phyloP scores from a whole-genome alignment of 2,797 vertebrate genomes.

The Botia almorhae region DNA sequence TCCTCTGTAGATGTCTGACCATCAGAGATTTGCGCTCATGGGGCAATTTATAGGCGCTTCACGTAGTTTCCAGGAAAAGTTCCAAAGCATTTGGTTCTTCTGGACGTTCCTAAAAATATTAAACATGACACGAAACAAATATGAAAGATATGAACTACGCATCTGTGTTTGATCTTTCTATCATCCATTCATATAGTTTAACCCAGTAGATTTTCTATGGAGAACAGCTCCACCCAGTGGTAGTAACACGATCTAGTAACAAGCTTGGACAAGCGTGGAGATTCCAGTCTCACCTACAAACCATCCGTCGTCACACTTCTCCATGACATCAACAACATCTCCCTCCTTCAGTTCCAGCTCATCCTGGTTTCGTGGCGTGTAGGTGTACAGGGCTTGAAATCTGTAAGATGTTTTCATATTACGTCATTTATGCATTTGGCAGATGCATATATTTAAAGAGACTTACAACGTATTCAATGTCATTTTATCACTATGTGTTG shows the following conservation, averaged over 20 bases:
- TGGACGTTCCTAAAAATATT: constrained; percentile 83
- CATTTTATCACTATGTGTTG: no score
- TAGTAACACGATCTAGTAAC: background rate
- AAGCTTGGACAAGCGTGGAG: background rate
- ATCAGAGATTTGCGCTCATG: background rate
- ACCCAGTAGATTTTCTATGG: background rate
- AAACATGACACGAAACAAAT: background rate
- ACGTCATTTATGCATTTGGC: background rate
- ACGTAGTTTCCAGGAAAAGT: constrained; percentile 92
- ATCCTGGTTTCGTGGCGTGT: constrained; percentile 87
- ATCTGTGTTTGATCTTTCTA: background rate
- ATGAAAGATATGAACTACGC: background rate
- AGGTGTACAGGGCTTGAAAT: constrained; percentile 90
- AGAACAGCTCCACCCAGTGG: constrained; percentile 33
- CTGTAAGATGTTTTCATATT: constrained; percentile 61
- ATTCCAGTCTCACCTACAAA: constrained; percentile 84
- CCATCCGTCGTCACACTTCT: constrained; percentile 91
- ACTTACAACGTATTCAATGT: no score
- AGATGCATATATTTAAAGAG: no score
- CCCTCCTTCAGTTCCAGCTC: constrained; percentile 89
- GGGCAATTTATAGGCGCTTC: constrained; percentile 80
- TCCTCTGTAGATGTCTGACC: constrained; percentile 14
- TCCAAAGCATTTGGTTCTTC: constrained; percentile 89
- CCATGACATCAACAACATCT: constrained; percentile 89
- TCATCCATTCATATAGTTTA: background rate